phyloP scores from a whole-genome alignment of 2,797 vertebrate genomes.

The Pangasius djambal region DNA sequence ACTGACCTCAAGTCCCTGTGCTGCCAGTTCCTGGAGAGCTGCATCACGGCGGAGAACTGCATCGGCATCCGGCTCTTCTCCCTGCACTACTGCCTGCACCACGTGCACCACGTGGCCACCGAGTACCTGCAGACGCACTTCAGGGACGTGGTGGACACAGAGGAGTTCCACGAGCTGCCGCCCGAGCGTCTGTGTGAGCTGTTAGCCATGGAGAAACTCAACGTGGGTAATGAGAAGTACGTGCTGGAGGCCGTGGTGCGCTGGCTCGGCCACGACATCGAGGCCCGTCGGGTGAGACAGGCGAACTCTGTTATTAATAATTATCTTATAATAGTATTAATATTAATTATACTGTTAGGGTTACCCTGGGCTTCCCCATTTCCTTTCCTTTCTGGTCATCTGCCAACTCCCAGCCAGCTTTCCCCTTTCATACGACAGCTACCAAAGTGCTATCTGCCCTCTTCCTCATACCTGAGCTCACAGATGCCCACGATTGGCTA shows the following conservation, averaged over 20 bases:
- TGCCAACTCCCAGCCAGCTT: neutral
- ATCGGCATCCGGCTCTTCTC: slow-evolving; percentile 96
- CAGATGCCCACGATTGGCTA: neutral
- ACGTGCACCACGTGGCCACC: slow-evolving; percentile 91
- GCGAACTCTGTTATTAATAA: neutral
- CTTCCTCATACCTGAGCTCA: neutral
- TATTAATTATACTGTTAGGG: neutral
- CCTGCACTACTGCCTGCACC: slow-evolving; percentile 93
- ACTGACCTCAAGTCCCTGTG: slow-evolving; percentile 95
- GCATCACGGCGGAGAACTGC: slow-evolving; percentile 96
- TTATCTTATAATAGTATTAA: too few species aligned
- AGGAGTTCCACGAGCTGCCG: slow-evolving; percentile 93
- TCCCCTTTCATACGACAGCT: too few species aligned
- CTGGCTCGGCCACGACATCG: slow-evolving; percentile 89
- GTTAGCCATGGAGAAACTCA: slow-evolving; percentile 93
- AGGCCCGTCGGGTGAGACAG: slow-evolving; percentile 85
- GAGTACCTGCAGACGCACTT: slow-evolving; percentile 98
- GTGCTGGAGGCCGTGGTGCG: slow-evolving; percentile 93
- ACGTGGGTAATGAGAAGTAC: slow-evolving; percentile 94
- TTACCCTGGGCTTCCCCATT: neutral
- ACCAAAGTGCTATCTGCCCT: neutral
- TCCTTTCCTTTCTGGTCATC: neutral
- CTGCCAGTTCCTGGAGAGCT: slow-evolving; percentile 96
- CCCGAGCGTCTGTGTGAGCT: slow-evolving; percentile 88
- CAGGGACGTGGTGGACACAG: slow-evolving; percentile 87